Percentiles rank a stretch among this genome's conserved stretches.
These are phyloP conservation scores for Xestobium rufovillosum DNA, from an alignment of 2,888 invertebrate species.

Conservation along the genomic window DNA sequence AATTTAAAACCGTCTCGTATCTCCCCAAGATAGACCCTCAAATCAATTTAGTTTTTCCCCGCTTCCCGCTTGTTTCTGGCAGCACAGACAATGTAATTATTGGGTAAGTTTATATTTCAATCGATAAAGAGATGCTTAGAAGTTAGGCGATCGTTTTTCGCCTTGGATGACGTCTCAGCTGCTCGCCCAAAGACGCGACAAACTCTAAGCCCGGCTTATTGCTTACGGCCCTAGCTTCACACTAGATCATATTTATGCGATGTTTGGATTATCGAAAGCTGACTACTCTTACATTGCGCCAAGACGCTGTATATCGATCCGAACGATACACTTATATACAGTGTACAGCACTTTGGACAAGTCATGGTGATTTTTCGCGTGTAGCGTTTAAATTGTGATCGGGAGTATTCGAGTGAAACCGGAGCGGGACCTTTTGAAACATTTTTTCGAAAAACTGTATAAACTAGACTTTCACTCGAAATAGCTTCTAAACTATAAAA, in stretches of 20 bases:
- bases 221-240: conserved; percentile 44
- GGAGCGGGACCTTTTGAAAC: too few species aligned
- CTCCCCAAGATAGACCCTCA: too few species aligned
- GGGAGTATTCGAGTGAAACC: too few species aligned
- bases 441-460: too few species aligned
- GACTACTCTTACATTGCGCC: conserved; percentile 38
- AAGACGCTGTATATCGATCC: conserved; percentile 44
- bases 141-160: conserved; percentile 38
- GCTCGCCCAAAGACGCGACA: conserved; percentile 39
- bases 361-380: too few species aligned
- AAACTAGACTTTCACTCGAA: too few species aligned
- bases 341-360: conserved; percentile 35
- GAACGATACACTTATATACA: too few species aligned
- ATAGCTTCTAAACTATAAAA: too few species aligned
- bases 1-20: conserved; percentile 34
- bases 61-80: too few species aligned
- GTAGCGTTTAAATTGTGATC: too few species aligned
- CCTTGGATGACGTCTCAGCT: conserved; percentile 38
- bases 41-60: too few species aligned
- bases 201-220: conserved; percentile 46
- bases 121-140: conserved; percentile 37
- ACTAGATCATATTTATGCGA: conserved; percentile 49
- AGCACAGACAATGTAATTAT: too few species aligned
- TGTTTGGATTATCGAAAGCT: conserved; percentile 45
- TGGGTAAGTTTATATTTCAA: conserved; percentile 26